phyloP scores from a whole-genome alignment of 2,797 vertebrate species.

The Crypturellus tataupa region DNA sequence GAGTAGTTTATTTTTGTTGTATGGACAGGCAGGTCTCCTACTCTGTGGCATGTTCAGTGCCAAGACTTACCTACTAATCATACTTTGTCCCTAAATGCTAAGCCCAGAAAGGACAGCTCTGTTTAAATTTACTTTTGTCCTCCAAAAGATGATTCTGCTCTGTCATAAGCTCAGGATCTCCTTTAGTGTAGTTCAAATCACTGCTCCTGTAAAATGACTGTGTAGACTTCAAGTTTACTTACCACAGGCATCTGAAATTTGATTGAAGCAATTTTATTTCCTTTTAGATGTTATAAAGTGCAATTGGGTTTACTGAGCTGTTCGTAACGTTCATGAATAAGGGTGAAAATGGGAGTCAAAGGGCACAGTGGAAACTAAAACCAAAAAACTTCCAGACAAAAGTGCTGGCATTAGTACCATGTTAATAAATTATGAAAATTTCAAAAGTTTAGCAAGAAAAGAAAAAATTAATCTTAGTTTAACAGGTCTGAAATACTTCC shows the following conservation, averaged over 20 bases:
- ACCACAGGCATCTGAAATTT: background rate
- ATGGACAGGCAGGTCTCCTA: background rate
- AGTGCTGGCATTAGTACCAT: fast-evolving
- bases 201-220: background rate
- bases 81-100: background rate
- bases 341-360: background rate
- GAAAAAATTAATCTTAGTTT: background rate
- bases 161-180: background rate
- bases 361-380: background rate
- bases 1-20: background rate
- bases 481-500: background rate
- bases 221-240: background rate
- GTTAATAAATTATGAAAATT: background rate
- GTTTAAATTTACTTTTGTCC: background rate
- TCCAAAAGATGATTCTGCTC: background rate
- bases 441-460: background rate
- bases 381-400: background rate
- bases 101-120: background rate
- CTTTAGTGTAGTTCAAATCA: background rate
- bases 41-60: background rate
- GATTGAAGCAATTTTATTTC: background rate
- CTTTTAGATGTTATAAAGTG: background rate
- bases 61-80: background rate
- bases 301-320: background rate
- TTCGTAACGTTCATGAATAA: background rate